A percentile compares a stretch with the other conserved stretches of the same genome.
Evolutionary conservation across 2,113 vertebrate genomes (phyloP).

Genomic region (Lichenostomus cassidix): DNA sequence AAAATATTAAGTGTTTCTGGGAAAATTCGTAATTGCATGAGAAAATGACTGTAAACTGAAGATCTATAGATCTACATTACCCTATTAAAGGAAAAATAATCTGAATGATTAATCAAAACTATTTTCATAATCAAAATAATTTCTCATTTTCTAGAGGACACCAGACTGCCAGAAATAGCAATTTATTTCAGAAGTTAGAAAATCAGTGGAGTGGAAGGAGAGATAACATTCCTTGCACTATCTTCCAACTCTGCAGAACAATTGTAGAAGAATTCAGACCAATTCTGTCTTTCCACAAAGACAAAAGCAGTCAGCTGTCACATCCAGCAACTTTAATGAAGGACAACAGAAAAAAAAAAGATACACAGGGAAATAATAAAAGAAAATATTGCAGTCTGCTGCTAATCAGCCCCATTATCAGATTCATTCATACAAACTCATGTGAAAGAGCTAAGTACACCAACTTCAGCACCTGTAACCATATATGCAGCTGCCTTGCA

Average conservation of each 20-base stretch:
- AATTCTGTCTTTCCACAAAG: neutral
- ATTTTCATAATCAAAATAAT: neutral
- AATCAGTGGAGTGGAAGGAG: neutral
- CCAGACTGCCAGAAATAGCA: neutral
- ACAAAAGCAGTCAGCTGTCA: neutral
- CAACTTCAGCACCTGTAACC: neutral
- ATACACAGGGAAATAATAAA: neutral
- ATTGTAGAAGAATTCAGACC: neutral
- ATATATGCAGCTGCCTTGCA: neutral
- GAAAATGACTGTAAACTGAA: neutral
- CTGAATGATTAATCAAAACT: neutral
- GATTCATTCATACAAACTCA: neutral
- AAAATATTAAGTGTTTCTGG: neutral
- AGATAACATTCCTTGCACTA: neutral
- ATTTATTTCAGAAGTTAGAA: neutral
- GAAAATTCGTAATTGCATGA: neutral
- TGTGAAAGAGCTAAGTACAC: neutral
- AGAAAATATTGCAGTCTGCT: neutral
- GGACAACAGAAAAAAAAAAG: neutral
- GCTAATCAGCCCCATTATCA: neutral
- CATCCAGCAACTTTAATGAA: neutral
- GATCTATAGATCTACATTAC: neutral
- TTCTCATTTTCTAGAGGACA: neutral
- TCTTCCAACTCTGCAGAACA: neutral
- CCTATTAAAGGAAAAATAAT: neutral